Percentiles rank a stretch among this genome's conserved stretches.
Evolutionary conservation across 2,113 vertebrate genomes (phyloP).

Genomic region (Cervus canadensis): DNA sequence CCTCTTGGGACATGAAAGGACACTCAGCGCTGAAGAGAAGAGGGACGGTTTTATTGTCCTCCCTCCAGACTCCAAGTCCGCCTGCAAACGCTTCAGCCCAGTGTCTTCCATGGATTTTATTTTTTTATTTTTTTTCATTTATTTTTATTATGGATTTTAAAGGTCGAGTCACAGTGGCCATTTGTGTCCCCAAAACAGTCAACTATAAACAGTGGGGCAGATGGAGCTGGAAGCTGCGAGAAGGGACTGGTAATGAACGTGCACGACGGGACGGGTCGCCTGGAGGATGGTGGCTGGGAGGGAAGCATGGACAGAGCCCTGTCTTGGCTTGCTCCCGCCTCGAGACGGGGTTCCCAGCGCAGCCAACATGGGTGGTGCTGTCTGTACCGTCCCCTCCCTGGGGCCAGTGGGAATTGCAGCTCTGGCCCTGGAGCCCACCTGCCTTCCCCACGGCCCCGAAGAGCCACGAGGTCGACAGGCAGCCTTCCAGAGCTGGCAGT

Average conservation of each 20-base stretch:
- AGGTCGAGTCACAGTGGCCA: fast-evolving
- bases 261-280: fast-evolving
- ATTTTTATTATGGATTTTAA: not conserved
- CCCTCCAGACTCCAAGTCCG: not conserved
- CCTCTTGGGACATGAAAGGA: fast-evolving
- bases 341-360: not conserved
- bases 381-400: fast-evolving
- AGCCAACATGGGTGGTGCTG: fast-evolving
- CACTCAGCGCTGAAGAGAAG: fast-evolving
- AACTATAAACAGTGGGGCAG: conserved; percentile 36
- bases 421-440: not conserved
- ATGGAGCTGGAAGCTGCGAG: not conserved
- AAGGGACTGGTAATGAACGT: not conserved
- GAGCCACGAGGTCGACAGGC: not conserved
- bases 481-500: not conserved
- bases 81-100: not conserved
- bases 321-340: too few relatives aligned
- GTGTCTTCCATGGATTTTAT: fast-evolving
- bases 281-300: fast-evolving
- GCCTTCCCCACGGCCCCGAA: not conserved
- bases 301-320: fast-evolving
- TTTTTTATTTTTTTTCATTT: too few relatives aligned
- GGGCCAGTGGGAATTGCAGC: not conserved
- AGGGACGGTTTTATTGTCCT: not conserved
- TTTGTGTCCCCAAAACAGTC: not conserved